A percentile compares a stretch with the other conserved stretches of the same genome.
phyloP scores from a whole-genome alignment of 2,888 invertebrate genomes.

The Hartigia nigra region DNA sequence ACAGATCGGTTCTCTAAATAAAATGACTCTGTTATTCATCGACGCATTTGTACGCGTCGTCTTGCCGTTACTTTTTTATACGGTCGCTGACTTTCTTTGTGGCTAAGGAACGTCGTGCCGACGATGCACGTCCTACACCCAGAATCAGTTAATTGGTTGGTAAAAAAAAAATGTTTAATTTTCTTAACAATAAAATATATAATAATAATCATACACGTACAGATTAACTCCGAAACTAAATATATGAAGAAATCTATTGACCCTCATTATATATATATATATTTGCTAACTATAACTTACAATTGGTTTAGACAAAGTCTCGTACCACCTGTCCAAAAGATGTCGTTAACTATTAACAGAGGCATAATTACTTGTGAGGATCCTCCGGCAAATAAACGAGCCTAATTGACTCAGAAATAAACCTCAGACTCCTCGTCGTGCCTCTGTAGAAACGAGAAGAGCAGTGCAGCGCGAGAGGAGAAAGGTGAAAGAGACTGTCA shows the following conservation, averaged over 20 bases:
- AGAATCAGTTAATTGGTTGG: background rate
- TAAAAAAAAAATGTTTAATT: background rate
- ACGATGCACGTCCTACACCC: background rate
- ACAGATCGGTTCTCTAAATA: constrained; percentile 64
- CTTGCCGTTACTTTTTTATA: constrained; percentile 32
- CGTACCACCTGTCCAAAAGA: constrained; percentile 60
- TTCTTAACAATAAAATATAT: background rate
- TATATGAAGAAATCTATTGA: background rate
- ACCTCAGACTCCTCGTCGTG: constrained; percentile 40
- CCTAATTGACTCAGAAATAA: constrained; percentile 65
- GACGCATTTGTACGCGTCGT: constrained; percentile 63
- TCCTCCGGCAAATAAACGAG: constrained; percentile 61
- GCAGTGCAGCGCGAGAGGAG: constrained; percentile 27
- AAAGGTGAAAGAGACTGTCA: constrained; percentile 22
- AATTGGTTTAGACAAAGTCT: constrained; percentile 11
- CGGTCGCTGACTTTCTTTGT: constrained; percentile 23
- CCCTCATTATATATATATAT: background rate
- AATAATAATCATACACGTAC: background rate
- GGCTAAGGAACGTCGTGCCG: background rate
- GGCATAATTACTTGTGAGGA: constrained; percentile 61
- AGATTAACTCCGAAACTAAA: background rate
- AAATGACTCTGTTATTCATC: constrained; percentile 66
- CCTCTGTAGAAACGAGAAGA: background rate
- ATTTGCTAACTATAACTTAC: background rate
- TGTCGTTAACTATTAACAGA: constrained; percentile 62